phyloP scores from a whole-genome alignment of 2,797 vertebrate species.

The Trichosurus vulpecula region DNA sequence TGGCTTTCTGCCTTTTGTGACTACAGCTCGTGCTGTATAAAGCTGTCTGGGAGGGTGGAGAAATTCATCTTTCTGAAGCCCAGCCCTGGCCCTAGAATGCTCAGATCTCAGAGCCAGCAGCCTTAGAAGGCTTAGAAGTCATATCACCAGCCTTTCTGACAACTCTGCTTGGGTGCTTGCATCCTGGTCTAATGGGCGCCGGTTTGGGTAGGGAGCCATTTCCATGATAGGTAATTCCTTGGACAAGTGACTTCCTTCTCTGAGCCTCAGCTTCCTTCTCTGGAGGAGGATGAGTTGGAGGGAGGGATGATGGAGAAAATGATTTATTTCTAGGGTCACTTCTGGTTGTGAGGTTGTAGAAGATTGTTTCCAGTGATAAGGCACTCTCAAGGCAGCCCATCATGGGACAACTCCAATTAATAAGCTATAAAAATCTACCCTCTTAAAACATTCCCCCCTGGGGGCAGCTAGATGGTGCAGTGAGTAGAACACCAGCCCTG shows the following conservation, averaged over 20 bases:
- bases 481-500: too few relatives aligned
- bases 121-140: background rate
- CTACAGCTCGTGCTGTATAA: background rate
- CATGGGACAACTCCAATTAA: background rate
- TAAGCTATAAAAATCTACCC: background rate
- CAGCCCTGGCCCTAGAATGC: background rate
- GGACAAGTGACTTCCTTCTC: background rate
- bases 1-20: background rate
- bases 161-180: background rate
- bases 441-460: background rate
- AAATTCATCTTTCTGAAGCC: background rate
- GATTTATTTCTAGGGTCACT: background rate
- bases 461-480: too few relatives aligned
- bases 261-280: background rate
- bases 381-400: background rate
- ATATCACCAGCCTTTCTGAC: background rate
- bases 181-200: too few relatives aligned
- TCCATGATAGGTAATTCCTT: background rate
- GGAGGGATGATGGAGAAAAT: background rate
- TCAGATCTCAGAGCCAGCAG: background rate
- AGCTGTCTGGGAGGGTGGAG: background rate
- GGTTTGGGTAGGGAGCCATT: background rate
- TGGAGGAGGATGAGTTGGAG: too few relatives aligned
- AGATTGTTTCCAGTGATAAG: background rate
- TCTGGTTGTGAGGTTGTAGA: background rate